phyloP scores from a whole-genome alignment of 2,797 vertebrate genomes.

The Acestrorhynchus altus region DNA sequence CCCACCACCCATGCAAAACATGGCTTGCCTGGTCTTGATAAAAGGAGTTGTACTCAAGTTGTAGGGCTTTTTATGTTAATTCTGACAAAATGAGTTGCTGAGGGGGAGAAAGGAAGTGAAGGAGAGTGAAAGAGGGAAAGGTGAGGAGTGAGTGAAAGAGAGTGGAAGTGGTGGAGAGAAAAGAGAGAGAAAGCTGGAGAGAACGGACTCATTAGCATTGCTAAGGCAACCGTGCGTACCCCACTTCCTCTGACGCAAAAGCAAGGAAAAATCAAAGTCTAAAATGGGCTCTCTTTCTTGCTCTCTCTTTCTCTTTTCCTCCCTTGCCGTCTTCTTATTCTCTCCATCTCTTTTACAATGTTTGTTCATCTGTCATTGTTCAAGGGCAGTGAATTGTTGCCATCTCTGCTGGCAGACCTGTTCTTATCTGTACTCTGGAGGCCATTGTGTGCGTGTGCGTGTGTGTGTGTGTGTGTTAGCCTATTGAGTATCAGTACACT shows the following conservation, averaged over 20 bases:
- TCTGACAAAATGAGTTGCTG: not conserved
- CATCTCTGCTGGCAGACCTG: constrained; percentile 1
- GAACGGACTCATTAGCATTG: constrained; percentile 37
- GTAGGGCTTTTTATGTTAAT: no score
- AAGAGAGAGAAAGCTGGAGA: not conserved
- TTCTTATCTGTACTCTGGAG: constrained; percentile 9
- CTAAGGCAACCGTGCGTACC: constrained; percentile 49
- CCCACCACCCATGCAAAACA: no score
- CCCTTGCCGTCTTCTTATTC: constrained; percentile 10
- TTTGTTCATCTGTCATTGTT: constrained; percentile 38
- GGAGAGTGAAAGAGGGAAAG: not conserved
- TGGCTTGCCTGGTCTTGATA: no score
- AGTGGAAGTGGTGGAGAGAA: not conserved
- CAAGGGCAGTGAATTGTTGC: not conserved
- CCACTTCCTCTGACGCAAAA: constrained; percentile 49
- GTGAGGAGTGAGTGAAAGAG: constrained; percentile 16
- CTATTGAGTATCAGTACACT: no score
- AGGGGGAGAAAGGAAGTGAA: not conserved
- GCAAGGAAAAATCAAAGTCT: constrained; percentile 44
- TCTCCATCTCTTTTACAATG: constrained; percentile 32
- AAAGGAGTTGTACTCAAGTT: no score
- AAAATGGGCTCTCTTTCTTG: constrained; percentile 5
- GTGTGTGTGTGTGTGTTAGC: not conserved
- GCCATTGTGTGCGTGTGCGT: not conserved
- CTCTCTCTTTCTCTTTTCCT: constrained; percentile 24